Base-by-base conservation (phyloP, 2,797 vertebrate genomes). In the Halcyon leucocephala region DNA sequence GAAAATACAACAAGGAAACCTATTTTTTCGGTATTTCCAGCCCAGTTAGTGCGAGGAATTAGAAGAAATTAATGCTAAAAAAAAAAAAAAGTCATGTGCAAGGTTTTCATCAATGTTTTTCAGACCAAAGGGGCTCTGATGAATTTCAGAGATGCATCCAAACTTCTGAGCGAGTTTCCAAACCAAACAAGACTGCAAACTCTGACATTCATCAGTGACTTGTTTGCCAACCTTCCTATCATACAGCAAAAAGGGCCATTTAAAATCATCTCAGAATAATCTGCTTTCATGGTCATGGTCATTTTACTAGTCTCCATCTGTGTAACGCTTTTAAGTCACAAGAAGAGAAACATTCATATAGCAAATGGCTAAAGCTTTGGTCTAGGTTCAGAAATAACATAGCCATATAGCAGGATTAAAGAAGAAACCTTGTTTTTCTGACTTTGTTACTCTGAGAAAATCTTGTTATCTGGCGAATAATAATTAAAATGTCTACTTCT, bases 81-180 rank as follows among this genome's bases (percentile, higher is more conserved):
- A 51, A 4, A 14, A 25, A 31, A 58, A 29, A 41, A 46, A 4
- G 33, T 33, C 61, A 54, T 10, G n/a, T 67, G 80, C 82, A 58
- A 81, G 33, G 58, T 82, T 93, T 97, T 64, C 80, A 28, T 81
- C 69, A 15, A 19, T 28, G 29, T 78, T 91, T 89, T 86, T 64
- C 65, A 81, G 79, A 37, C 87, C 85, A 52, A 67, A 73, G 64
- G 46, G 37, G 69, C 71, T 90, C 76, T 85, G 89, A 80, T 77
- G 87, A 48, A 85, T 92, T 87, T 94, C 87, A 92, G 89, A 73
- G 86, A 80, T 71, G 78, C 79, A 74, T 94, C 94, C 93, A 94
- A 87, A 85, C 78, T 91, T 72, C 26, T 5, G 76, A 78, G 85
- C 0, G 3, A 54, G 91, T 33, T 82, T 93, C 94, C 94, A 97